Conservation (phyloP, 2,888 invertebrate genomes). For the Heteromyza rotundicornis region DNA sequence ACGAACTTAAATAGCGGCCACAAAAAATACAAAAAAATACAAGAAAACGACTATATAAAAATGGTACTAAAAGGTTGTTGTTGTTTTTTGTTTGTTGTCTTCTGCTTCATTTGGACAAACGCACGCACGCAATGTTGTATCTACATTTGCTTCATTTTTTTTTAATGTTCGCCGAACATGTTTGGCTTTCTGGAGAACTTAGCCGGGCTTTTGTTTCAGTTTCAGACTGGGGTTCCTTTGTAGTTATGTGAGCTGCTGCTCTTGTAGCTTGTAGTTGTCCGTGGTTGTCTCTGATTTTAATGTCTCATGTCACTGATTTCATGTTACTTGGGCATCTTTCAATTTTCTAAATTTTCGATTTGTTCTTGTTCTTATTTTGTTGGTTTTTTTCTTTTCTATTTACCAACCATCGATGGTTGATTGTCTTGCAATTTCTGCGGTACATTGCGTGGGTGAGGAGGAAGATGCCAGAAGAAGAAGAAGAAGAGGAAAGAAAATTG, state of each 20-base stretch:
- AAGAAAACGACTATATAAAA: no score
- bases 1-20: no score
- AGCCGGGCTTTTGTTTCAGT: no score
- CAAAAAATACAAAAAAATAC: no score
- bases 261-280: constrained; percentile 11
- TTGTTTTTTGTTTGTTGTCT: neutral
- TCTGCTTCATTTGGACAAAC: neutral
- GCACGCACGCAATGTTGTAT: neutral
- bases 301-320: constrained; percentile 51
- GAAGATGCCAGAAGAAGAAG: constrained; percentile 30
- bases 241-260: neutral
- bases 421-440: neutral
- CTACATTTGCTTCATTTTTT: neutral
- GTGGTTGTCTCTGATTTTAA: constrained; percentile 34
- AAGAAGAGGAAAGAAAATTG: no score
- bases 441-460: constrained; percentile 19
- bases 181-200: no score
- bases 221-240: no score
- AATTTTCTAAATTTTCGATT: neutral
- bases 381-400: neutral
- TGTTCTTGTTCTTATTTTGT: neutral
- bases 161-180: no score
- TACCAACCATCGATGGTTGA: neutral
- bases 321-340: constrained; percentile 32
- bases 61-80: no score